A percentile compares a stretch with the other conserved stretches of the same genome.
phyloP scores from a whole-genome alignment of 2,888 invertebrate genomes.

The Chymomyza fuscimana region DNA sequence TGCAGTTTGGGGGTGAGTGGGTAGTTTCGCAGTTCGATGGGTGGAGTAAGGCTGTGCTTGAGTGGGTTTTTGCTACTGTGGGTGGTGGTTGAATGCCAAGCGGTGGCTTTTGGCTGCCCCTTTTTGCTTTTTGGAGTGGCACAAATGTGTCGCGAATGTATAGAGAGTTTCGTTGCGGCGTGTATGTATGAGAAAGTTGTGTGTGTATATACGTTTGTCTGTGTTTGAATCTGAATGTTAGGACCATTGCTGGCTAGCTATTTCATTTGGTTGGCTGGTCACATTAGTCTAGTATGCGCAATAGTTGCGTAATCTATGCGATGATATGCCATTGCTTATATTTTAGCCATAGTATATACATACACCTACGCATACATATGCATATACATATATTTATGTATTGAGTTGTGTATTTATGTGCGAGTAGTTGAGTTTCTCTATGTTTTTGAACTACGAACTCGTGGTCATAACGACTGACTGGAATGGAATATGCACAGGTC shows the following conservation, averaged over 20 bases:
- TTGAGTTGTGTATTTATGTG: slow-evolving; percentile 16
- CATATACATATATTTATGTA: slow-evolving; percentile 13
- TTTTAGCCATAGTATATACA: slow-evolving; percentile 44
- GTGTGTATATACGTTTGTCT: neutral
- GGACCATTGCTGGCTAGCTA: neutral
- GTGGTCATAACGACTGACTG: slow-evolving; percentile 38
- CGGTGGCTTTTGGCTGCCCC: neutral
- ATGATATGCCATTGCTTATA: slow-evolving; percentile 59
- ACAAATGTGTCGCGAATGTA: slow-evolving; percentile 61
- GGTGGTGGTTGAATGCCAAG: neutral
- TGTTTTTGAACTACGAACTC: slow-evolving; percentile 42
- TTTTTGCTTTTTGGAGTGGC: slow-evolving; percentile 45
- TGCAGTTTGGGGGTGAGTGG: neutral
- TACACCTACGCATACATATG: slow-evolving; percentile 3
- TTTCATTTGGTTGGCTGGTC: slow-evolving; percentile 13
- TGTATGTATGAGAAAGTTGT: slow-evolving; percentile 9
- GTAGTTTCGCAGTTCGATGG: neutral
- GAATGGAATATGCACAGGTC: neutral
- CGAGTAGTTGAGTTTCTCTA: slow-evolving; percentile 16
- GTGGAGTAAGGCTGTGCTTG: neutral
- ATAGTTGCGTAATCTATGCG: slow-evolving; percentile 71
- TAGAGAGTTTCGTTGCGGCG: neutral
- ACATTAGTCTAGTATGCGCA: slow-evolving; percentile 18
- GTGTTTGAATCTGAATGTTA: slow-evolving; percentile 8
- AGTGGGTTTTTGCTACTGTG: neutral